phyloP scores from a whole-genome alignment of 2,113 vertebrate species.

The Cyanoderma ruficeps region DNA sequence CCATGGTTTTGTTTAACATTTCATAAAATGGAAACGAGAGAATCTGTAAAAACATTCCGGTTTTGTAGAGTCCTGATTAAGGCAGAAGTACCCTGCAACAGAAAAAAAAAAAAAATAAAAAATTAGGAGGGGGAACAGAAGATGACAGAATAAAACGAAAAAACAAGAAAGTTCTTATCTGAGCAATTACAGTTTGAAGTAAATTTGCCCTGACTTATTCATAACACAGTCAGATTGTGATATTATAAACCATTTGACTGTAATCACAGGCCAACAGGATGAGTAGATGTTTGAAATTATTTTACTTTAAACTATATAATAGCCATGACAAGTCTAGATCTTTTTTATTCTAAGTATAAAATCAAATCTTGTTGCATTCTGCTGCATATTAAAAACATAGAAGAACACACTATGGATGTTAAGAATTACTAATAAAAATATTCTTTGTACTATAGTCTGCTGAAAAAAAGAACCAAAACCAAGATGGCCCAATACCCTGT shows the following conservation, averaged over 20 bases:
- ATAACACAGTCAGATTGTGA: neutral
- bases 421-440: neutral
- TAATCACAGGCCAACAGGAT: slow-evolving; percentile 47
- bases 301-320: slow-evolving; percentile 25
- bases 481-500: neutral
- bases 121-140: neutral
- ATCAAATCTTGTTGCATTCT: neutral
- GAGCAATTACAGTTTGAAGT: slow-evolving; percentile 34
- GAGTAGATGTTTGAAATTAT: slow-evolving; percentile 7
- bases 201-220: slow-evolving; percentile 21
- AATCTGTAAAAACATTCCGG: neutral
- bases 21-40: neutral
- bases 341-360: slow-evolving; percentile 5
- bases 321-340: neutral
- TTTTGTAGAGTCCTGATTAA: neutral
- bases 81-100: neutral
- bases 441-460: neutral
- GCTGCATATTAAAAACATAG: neutral
- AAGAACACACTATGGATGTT: neutral
- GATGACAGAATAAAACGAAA: neutral
- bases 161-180: neutral
- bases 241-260: slow-evolving; percentile 11
- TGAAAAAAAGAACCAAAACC: neutral
- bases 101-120: neutral
- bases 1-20: neutral